Evolutionary conservation across 2,888 invertebrate species (phyloP).

Genomic region (Caenorhabditis sp.): DNA sequence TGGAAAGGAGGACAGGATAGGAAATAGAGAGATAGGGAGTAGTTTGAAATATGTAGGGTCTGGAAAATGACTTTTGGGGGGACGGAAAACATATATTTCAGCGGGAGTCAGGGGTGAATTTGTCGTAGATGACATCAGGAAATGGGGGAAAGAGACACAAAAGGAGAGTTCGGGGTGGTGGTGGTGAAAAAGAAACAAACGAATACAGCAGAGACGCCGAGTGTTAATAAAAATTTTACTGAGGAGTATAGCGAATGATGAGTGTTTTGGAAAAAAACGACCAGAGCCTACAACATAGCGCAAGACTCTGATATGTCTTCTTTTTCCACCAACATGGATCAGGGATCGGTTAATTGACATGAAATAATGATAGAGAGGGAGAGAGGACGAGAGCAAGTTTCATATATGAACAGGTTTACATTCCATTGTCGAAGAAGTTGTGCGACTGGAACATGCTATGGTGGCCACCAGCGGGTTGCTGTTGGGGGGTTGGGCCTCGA

Average conservation of each 20-base stretch:
- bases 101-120: constrained; percentile 18
- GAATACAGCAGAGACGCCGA: constrained; percentile 8
- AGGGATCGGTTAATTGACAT: constrained; percentile 7
- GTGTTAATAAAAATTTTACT: constrained; percentile 7
- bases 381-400: background rate
- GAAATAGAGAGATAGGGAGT: background rate
- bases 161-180: background rate
- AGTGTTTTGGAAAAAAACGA: background rate
- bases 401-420: constrained; percentile 26
- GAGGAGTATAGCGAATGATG: background rate
- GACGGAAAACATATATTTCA: constrained; percentile 13
- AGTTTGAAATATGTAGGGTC: background rate
- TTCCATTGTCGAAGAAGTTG: constrained; percentile 52
- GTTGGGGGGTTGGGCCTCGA: constrained; percentile 32
- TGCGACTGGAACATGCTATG: constrained; percentile 52
- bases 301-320: background rate
- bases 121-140: constrained; percentile 48
- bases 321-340: constrained; percentile 6
- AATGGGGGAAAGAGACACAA: constrained; percentile 3
- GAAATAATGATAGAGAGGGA: background rate
- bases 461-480: constrained; percentile 30
- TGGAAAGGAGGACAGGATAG: background rate
- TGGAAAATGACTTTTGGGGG: background rate
- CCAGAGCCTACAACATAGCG: background rate
- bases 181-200: constrained; percentile 27